These are phyloP conservation scores for Cataglyphis albicans DNA, from an alignment of 2,888 invertebrate species.

Conservation along the genomic window DNA sequence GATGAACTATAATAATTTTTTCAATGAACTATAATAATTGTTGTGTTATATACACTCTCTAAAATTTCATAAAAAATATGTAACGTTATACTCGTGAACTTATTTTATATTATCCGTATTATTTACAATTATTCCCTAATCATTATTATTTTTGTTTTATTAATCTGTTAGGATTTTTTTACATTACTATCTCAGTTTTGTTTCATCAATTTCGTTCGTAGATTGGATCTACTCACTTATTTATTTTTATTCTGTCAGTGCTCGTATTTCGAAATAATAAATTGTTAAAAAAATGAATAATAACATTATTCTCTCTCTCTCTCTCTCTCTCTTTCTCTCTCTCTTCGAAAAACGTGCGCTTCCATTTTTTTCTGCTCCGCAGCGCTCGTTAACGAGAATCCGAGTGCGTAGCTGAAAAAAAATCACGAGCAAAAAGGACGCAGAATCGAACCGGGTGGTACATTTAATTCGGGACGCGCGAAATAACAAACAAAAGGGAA, in stretches of 20 bases:
- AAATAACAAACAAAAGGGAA: conserved; percentile 79
- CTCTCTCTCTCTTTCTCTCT: not conserved
- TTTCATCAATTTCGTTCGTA: not conserved
- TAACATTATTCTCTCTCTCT: not conserved
- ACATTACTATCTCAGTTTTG: not conserved
- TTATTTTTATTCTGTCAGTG: not conserved
- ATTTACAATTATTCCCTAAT: not conserved
- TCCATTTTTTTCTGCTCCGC: conserved; percentile 23
- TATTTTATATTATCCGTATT: not conserved
- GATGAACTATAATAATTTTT: conserved; percentile 10
- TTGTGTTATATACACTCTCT: not conserved
- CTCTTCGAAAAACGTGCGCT: conserved; percentile 13
- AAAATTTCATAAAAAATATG: conserved; percentile 11
- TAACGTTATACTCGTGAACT: not conserved
- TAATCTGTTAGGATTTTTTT: not conserved
- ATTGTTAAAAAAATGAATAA: conserved; percentile 12
- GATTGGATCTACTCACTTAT: not conserved
- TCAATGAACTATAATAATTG: not conserved
- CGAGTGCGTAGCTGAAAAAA: conserved; percentile 53
- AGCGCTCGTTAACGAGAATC: conserved; percentile 51
- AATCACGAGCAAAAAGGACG: conserved; percentile 60
- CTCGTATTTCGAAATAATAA: conserved; percentile 35
- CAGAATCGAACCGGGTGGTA: conserved; percentile 54
- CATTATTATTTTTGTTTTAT: not conserved
- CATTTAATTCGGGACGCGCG: conserved; percentile 76